These are phyloP conservation scores for Danaus chrysippus DNA, from an alignment of 2,888 invertebrate genomes.

Conservation along the genomic window DNA sequence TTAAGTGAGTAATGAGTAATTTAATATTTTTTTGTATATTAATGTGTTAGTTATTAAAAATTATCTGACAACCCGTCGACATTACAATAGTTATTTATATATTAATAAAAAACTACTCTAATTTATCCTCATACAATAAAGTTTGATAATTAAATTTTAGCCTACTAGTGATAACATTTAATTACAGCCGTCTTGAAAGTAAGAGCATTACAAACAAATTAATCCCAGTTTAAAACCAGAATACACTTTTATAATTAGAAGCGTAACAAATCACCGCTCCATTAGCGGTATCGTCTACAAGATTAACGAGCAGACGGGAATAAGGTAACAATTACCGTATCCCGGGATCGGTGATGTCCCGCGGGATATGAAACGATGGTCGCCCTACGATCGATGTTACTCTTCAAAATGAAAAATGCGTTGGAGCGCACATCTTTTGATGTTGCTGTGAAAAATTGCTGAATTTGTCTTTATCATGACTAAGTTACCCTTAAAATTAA, in stretches of 20 bases:
- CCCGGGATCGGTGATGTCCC: constrained; percentile 38
- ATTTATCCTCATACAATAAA: too few species aligned
- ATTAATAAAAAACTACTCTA: too few species aligned
- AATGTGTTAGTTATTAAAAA: too few species aligned
- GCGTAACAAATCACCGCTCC: constrained; percentile 60
- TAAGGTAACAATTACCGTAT: constrained; percentile 59
- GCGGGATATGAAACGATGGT: constrained; percentile 42
- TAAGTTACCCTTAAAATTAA: constrained; percentile 8
- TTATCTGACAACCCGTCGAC: too few species aligned
- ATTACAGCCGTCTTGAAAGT: background rate
- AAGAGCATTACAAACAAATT: constrained; percentile 19
- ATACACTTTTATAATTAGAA: constrained; percentile 45
- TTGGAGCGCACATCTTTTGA: constrained; percentile 34
- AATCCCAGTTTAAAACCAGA: constrained; percentile 29
- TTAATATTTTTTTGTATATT: background rate
- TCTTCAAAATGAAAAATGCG: constrained; percentile 37
- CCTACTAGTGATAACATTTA: constrained; percentile 19
- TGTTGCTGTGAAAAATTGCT: constrained; percentile 38
- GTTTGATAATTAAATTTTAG: background rate
- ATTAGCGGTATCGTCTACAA: constrained; percentile 57
- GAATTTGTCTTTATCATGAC: constrained; percentile 30
- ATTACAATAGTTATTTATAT: too few species aligned
- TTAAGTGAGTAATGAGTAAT: constrained; percentile 5
- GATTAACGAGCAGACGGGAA: constrained; percentile 58
- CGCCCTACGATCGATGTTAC: constrained; percentile 36